Evolutionary conservation across 2,888 invertebrate species (phyloP).

Genomic region (Agriopis leucophaearia): DNA sequence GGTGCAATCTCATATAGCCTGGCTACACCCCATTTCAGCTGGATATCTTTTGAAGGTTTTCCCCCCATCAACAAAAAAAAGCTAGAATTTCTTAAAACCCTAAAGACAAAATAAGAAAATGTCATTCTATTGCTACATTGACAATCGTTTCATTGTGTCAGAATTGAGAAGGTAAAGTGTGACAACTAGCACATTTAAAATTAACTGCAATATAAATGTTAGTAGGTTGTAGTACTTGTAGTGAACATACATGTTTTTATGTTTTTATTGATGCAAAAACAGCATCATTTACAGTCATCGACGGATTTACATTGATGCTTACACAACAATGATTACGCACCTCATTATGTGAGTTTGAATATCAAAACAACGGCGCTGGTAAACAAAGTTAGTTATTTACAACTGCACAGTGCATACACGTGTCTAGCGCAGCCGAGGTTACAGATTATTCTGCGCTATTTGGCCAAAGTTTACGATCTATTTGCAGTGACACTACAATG

Average conservation of each 20-base stretch:
- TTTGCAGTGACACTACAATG: neutral
- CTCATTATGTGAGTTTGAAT: neutral
- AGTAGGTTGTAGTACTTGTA: too few species aligned
- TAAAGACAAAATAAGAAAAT: too few species aligned
- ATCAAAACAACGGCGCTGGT: constrained; percentile 18
- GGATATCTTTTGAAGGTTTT: too few species aligned
- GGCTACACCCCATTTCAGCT: too few species aligned
- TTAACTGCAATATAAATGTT: neutral
- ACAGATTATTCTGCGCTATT: constrained; percentile 4
- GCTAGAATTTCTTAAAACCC: neutral
- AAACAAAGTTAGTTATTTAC: constrained; percentile 27
- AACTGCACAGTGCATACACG: constrained; percentile 7
- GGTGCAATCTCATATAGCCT: too few species aligned
- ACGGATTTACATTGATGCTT: constrained; percentile 5
- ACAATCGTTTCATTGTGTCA: too few species aligned
- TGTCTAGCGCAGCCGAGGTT: constrained; percentile 7
- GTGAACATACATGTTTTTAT: too few species aligned
- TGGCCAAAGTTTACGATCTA: constrained; percentile 10
- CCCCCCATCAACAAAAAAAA: too few species aligned
- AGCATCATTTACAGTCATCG: neutral
- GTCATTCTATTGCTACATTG: too few species aligned
- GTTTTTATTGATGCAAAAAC: neutral
- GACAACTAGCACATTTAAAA: too few species aligned
- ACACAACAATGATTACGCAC: constrained; percentile 21
- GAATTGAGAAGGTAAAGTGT: too few species aligned